Evolutionary conservation across 2,113 vertebrate species (phyloP), one percentile per base, ranked within the genome.

Genomic region (Cyphomyrus plagiostoma): DNA sequence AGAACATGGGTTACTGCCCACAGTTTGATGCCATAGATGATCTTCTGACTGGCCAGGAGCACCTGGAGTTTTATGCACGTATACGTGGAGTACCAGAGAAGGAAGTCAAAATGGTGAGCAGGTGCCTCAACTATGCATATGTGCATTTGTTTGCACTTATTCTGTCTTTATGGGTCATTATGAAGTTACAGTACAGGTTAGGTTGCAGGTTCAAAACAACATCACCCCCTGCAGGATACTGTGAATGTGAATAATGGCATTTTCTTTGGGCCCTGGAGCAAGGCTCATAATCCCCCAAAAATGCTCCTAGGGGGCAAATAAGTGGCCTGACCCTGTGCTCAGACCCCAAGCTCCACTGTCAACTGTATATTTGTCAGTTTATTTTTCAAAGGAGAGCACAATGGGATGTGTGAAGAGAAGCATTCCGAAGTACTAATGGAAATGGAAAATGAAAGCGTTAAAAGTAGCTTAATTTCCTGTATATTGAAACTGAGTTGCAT

Each of bases 1-100:
- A 97, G 95, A 98, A 97, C 93, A 95, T 98, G 98, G 98, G 98
- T 9, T 99, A 99, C 30, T 99, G 98, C 91, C 98, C 98, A 13
- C 98, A 99, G 94, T 99, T 99, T 0, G 98, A 99, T 91, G 98
- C 97, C 88, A 94, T 99, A 45, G 95, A 97, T 2, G 97, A 98
- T 9, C 95, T 99, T 53, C 94, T 99, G 90, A 98, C 97, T 0
- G 98, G 98, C 9, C 94, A 95, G 90, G 98, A 99, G 89, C 98
- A 99, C 11, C 94, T 99, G 93, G 97, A 99, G 90, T 97, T 99
- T 92, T 99, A 98, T 9, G 98, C 97, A 0, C 95, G 97, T 49
- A 92, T 99, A 87, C 96, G 98, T 92, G 98, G 98, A 52, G 97
- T 99, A 90, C 98, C 97, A 0, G 97, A 98, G 91, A 96, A 97